phyloP scores from a whole-genome alignment of 1,140 invertebrate genomes.

The Trichonephila inaurata region DNA sequence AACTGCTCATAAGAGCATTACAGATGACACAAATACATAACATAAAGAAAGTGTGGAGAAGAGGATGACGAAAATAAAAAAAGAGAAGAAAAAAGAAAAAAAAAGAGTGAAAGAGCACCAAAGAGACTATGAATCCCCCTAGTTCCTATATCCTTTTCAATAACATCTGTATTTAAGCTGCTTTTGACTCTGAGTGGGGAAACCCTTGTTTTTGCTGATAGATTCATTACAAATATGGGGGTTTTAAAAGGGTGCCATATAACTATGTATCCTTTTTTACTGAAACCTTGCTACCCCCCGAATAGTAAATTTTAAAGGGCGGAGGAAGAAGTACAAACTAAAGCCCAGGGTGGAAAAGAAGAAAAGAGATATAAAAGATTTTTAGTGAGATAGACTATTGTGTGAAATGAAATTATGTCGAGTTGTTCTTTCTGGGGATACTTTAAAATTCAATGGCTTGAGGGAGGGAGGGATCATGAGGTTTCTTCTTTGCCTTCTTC shows the following conservation, averaged over 20 bases:
- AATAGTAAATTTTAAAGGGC: background rate
- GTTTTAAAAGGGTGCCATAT: conserved; percentile 28
- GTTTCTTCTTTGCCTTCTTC: no score
- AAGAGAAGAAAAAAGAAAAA: background rate
- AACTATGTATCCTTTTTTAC: conserved; percentile 28
- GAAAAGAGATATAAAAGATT: no score
- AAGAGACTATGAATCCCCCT: conserved; percentile 1
- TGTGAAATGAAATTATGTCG: no score
- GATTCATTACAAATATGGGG: conserved; percentile 60
- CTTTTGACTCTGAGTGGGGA: conserved; percentile 9
- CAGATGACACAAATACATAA: conserved; percentile 41
- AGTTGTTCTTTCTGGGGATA: no score
- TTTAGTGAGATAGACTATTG: no score
- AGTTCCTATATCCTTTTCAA: background rate
- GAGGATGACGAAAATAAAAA: background rate
- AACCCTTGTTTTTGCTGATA: conserved; percentile 29
- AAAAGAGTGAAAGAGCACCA: background rate
- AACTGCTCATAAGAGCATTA: conserved; percentile 26
- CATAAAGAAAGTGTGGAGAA: background rate
- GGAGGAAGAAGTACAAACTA: background rate
- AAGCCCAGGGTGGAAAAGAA: no score
- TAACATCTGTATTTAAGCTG: conserved; percentile 63
- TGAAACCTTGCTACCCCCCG: background rate
- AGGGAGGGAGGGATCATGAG: no score
- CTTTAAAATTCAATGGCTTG: no score